Base-by-base conservation (phyloP, 2,797 vertebrate genomes). In the Tadarida brasiliensis region DNA sequence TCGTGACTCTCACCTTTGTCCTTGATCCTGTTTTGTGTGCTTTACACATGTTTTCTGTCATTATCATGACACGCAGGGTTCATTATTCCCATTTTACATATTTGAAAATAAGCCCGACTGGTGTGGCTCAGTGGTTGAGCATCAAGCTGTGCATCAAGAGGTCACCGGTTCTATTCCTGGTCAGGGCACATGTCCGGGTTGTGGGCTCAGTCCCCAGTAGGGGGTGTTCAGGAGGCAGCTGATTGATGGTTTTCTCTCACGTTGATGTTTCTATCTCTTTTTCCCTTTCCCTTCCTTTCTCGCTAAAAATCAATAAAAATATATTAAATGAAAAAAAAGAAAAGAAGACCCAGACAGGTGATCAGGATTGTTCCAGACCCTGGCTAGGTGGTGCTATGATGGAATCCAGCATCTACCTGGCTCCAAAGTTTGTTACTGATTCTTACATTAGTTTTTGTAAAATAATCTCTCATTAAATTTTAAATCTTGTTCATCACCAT, bases 391-490 rank as follows among this genome's bases (percentile, higher is more conserved):
- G 61, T 59, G 8, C 20, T 35, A 49, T 49, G 11, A 16, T 1
- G n/a, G 80, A 84, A 39, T 84, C 16, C 0, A 44, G 10, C 30
- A 70, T 73, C 54, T 63, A 0, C 22, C 30, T 83, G 54, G 10
- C 51, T 84, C 65, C 15, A 88, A 12, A 67, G n/a, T 33, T 83
- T n/a, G 49, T 54, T 92, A 30, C 30, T 73, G 12, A 78, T 49
- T 47, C 65, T 65, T 87, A 84, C 84, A 57, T 93, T 51, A 39
- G 26, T 26, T 93, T 91, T 93, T 81, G 30, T 56, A 47, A 81
- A 92, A 65, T 49, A 2, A n/a, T 65, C 0, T 67, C 30, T 67
- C 83, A 71, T 67, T 90, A 22, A 30, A 85, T 87, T 88, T 94
- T 80, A 77, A 95, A 90, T 20, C 7, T 56, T 61, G 3, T 22